Evolutionary conservation across 2,888 invertebrate species (phyloP), one percentile per base, ranked within the genome.

Genomic region (Catocala sponsa): DNA sequence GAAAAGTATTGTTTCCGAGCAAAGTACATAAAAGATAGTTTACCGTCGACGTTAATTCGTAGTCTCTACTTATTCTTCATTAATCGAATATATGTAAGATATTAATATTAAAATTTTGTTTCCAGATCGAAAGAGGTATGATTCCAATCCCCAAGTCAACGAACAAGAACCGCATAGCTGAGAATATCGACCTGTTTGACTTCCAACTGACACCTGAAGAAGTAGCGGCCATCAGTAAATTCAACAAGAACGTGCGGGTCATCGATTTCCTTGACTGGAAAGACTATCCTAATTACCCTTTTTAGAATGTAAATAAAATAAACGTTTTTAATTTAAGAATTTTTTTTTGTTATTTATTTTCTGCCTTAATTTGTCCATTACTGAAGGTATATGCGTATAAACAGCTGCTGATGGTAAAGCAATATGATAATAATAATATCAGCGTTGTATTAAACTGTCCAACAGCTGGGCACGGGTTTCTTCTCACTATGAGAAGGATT

Each of bases 121-220:
- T 1, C 4, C 83, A 96, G 95, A 80, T 96, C 32, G 95, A 96
- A 50, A 85, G 95, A 55, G 96, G 95, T 0, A 85, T 95, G 0
- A 89, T 95, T 10, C 96, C 96, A 0, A 95, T 96, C 11, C 96
- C 96, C 0, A 96, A 96, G 79, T 96, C 96, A 0, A 91, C 95
- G 0, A 96, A 96, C 76, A 90, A 94, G 67, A 87, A 86, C 2
- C 91, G 96, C 38, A 93, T 96, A 11, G 88, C 89, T 0, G 91
- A 95, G 72, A 96, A 96, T 82, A 95, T 96, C 6, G 86, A 95
- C 61, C 73, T 96, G 4, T 96, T 96, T 65, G 95, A 96, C 84
- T 96, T 96, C 84, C 78, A 94, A 64, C 83, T 96, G 35, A 90
- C 92, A 0, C 72, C 85, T 0, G 92, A 95, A 0, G 96, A 96